A percentile compares a stretch with the other conserved stretches of the same genome.
Evolutionary conservation across 2,113 vertebrate species (phyloP).

Genomic region (Rallus limicola): DNA sequence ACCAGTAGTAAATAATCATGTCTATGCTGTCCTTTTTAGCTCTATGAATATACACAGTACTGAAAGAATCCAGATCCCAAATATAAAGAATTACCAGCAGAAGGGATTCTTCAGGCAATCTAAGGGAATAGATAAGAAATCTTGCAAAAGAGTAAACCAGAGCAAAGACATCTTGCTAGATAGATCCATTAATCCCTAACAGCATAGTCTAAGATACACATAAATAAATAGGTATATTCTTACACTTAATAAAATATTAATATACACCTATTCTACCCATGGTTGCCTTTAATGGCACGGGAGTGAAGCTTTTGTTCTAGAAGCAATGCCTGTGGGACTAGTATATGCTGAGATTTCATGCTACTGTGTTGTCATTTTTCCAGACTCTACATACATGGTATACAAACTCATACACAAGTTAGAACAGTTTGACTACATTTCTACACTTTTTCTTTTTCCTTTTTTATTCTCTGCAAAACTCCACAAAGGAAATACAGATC

Average conservation of each 20-base stretch:
- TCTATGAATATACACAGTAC: background rate
- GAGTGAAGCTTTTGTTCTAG: background rate
- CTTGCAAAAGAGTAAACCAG: background rate
- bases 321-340: background rate
- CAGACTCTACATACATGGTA: background rate
- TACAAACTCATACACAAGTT: background rate
- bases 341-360: background rate
- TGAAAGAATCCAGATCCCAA: background rate
- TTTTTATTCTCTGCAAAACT: background rate
- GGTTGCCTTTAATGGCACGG: background rate
- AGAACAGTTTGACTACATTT: background rate
- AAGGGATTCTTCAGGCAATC: background rate
- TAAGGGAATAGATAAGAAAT: background rate
- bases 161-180: background rate
- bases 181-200: background rate
- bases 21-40: background rate
- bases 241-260: background rate
- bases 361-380: background rate
- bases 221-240: background rate
- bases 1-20: background rate
- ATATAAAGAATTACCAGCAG: background rate
- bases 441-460: rapidly evolving
- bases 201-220: background rate
- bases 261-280: background rate
- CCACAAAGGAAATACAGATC: background rate